Evolutionary conservation across 2,888 invertebrate species (phyloP).

Genomic region (Lottia scabra): DNA sequence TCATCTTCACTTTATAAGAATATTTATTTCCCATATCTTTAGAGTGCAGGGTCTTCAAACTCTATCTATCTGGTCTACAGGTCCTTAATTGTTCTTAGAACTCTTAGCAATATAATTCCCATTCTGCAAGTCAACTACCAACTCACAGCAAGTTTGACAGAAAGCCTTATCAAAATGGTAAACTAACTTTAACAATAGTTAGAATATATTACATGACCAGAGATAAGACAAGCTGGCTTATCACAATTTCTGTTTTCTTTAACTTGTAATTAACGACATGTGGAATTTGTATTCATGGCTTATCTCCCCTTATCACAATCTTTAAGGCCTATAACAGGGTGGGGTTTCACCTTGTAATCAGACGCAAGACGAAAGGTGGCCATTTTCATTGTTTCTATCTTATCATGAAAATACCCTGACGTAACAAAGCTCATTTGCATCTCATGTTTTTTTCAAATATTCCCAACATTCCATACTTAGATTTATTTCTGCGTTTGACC

Average conservation of each 20-base stretch:
- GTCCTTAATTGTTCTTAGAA: no score
- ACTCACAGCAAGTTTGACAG: no score
- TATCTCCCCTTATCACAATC: not conserved
- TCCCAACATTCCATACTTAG: not conserved
- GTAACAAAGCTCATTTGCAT: not conserved
- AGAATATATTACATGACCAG: not conserved
- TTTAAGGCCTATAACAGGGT: not conserved
- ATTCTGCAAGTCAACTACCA: no score
- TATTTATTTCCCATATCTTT: no score
- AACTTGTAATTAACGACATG: not conserved
- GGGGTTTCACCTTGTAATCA: not conserved
- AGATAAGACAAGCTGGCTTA: not conserved
- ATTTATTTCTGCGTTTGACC: no score
- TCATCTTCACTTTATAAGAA: no score
- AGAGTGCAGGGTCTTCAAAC: no score
- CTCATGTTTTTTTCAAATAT: not conserved
- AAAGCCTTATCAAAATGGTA: no score
- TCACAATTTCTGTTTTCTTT: not conserved
- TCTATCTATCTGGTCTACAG: no score
- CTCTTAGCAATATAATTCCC: no score
- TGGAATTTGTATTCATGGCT: constrained; percentile 1
- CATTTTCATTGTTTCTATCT: constrained; percentile 2
- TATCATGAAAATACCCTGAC: not conserved
- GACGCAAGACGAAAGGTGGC: not conserved
- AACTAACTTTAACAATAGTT: no score